These are phyloP conservation scores for Crossocerus cetratus DNA, from an alignment of 2,888 invertebrate species.

Conservation along the genomic window DNA sequence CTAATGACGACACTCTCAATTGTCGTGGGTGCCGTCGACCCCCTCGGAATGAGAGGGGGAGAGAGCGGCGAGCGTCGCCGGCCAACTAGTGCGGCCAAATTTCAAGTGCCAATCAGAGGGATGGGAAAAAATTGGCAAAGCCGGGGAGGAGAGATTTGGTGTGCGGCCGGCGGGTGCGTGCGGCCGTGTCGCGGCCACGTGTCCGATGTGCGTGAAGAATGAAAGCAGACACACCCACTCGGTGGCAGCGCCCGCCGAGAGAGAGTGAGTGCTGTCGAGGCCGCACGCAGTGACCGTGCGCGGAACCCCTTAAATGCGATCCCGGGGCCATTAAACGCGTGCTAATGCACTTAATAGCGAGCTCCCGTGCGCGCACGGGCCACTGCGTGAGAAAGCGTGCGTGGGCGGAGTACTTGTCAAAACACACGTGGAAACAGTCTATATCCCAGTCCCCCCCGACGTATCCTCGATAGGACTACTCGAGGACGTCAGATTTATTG, in stretches of 20 bases:
- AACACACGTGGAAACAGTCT: constrained; percentile 63
- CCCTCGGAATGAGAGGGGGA: no score
- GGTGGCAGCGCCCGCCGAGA: constrained; percentile 43
- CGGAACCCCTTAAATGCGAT: constrained; percentile 48
- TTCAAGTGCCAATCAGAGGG: constrained; percentile 54
- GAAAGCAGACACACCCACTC: constrained; percentile 60
- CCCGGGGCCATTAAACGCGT: constrained; percentile 65
- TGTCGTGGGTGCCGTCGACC: no score
- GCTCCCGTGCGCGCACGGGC: constrained; percentile 67
- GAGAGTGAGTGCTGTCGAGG: constrained; percentile 17
- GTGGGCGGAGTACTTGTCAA: constrained; percentile 71
- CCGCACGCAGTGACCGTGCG: constrained; percentile 39
- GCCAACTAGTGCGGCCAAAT: constrained; percentile 9
- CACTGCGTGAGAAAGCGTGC: constrained; percentile 64
- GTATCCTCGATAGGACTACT: neutral
- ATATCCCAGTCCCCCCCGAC: constrained; percentile 22
- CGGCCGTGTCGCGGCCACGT: constrained; percentile 58
- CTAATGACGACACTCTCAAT: no score
- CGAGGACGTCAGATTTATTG: neutral
- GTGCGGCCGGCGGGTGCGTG: constrained; percentile 9
- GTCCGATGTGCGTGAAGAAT: constrained; percentile 57
- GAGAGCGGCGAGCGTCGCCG: constrained; percentile 26
- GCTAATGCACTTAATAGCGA: constrained; percentile 75
- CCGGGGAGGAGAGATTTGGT: constrained; percentile 40
- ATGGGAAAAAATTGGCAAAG: constrained; percentile 31